phyloP scores from a whole-genome alignment of 2,888 invertebrate species.

The Vannuccia rotundouncinata region DNA sequence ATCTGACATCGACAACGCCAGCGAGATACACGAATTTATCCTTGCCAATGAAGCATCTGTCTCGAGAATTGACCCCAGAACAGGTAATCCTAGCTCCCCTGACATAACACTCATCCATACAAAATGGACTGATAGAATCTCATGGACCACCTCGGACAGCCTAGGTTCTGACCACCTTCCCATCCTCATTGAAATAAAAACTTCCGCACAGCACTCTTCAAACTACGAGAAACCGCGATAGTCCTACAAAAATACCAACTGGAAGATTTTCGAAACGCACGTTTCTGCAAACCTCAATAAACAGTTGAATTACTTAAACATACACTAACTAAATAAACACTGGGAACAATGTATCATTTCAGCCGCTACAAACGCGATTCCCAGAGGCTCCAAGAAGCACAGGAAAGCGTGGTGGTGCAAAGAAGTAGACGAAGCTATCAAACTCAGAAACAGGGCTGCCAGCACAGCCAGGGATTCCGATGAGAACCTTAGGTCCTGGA shows the following conservation, averaged over 20 bases:
- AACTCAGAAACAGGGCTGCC: conserved; percentile 6
- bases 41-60: too few species aligned
- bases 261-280: too few species aligned
- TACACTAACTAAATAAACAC: not conserved
- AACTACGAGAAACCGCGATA: not conserved
- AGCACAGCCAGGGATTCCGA: conserved; percentile 6
- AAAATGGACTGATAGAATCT: too few species aligned
- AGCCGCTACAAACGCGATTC: not conserved
- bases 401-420: conserved; percentile 17
- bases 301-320: too few species aligned
- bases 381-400: not conserved
- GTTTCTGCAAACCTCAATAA: not conserved
- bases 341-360: not conserved
- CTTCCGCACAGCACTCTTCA: not conserved
- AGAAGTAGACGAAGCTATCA: not conserved
- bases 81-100: too few species aligned
- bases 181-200: conserved; percentile 20
- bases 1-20: too few species aligned
- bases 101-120: too few species aligned
- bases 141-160: not conserved
- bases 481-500: not conserved
- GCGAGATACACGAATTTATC: too few species aligned
- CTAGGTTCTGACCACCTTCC: conserved; percentile 16
- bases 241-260: conserved; percentile 3
- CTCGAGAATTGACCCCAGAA: too few species aligned